Evolutionary conservation across 2,888 invertebrate species (phyloP), one percentile per base, ranked within the genome.

Genomic region (Macroteleia sp.): DNA sequence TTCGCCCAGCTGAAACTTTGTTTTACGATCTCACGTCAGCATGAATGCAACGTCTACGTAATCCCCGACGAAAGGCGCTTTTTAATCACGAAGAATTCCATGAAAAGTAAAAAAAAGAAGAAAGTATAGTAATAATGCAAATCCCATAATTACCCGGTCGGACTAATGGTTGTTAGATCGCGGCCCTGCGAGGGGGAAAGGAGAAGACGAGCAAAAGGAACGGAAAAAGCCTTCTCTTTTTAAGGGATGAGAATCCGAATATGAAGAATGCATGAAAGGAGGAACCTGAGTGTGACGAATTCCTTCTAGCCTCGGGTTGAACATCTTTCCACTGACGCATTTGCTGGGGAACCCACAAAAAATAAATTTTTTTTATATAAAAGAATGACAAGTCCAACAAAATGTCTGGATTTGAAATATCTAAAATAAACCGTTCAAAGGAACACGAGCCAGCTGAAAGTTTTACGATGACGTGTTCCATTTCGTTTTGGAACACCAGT

Each of bases 91-190:
- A 32, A 36, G 71, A 54, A 62, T 62, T 71, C 46, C 46, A 12
- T 54, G 46, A 28, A 59, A 50, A 41, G 28, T 44, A 34, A n/a
- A n/a, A n/a, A n/a, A n/a, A n/a, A n/a, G n/a, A n/a, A n/a, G n/a
- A n/a, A n/a, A n/a, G n/a, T n/a, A 59, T 42, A 54, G 71, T 46
- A 71, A 71, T 71, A 71, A 71, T 71, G 71, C 61, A 71, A 71
- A 71, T 71, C 71, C 62, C 61, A 62, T 71, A 71, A 71, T 71
- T 62, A 62, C 41, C 56, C 54, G 34, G 41, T 17, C 32, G 22
- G 62, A 44, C 54, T 62, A 71, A 71, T 71, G 62, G 62, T 62
- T 42, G 71, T 62, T 62, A 56, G 48, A 71, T 56, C 54, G 44
- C 2, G 14, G 54, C 19, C 46, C 36, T 16, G 9, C 14, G 32